Evolutionary conservation across 2,888 invertebrate genomes (phyloP).

Genomic region (Rhimphoctona megacephalus): DNA sequence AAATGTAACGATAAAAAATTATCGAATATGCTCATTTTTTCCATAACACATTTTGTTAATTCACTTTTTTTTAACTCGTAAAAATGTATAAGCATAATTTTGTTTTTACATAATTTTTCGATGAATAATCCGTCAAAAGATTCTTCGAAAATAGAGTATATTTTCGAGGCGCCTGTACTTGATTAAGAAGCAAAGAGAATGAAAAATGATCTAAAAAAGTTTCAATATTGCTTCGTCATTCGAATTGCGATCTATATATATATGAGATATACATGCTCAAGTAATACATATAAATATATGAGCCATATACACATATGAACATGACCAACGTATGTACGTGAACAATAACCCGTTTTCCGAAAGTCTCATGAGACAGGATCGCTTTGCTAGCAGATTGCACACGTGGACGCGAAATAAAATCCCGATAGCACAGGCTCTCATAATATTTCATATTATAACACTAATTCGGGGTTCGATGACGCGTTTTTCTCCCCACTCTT

Average conservation of each 20-base stretch:
- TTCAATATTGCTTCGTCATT: constrained; percentile 54
- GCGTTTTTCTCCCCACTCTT: background rate
- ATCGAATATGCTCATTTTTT: background rate
- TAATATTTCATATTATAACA: background rate
- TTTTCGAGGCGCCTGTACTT: constrained; percentile 1
- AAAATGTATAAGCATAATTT: background rate
- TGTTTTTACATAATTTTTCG: background rate
- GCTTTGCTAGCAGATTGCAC: constrained; percentile 6
- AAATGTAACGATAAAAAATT: background rate
- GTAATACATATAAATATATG: background rate
- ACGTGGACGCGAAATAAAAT: constrained; percentile 10
- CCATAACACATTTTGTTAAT: too few species aligned
- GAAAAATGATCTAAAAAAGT: constrained; percentile 48
- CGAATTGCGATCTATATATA: background rate
- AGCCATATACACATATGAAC: background rate
- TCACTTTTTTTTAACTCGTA: too few species aligned
- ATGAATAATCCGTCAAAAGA: background rate
- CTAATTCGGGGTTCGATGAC: constrained; percentile 51
- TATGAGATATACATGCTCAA: background rate
- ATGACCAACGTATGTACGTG: constrained; percentile 1
- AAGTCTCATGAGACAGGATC: constrained; percentile 22
- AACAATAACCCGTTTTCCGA: constrained; percentile 48
- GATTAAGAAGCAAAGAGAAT: constrained; percentile 12
- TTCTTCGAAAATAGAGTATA: background rate
- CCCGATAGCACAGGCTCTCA: background rate